Percentiles rank a stretch among this genome's conserved stretches.
These are phyloP conservation scores for Anguilla japonica DNA, from an alignment of 2,113 vertebrate genomes.

Conservation along the genomic window DNA sequence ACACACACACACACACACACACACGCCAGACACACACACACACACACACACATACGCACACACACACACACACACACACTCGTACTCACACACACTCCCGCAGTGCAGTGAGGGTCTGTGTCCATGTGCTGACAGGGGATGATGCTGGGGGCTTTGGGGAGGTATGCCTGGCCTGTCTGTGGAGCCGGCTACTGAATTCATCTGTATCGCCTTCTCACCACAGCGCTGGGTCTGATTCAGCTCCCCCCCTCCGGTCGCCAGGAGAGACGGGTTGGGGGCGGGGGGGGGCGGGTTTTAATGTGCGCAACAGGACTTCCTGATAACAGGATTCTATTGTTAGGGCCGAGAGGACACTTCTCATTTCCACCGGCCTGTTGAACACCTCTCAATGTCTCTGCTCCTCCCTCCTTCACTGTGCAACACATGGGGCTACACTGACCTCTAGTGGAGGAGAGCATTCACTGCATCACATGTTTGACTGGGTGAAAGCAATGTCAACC, in stretches of 20 bases:
- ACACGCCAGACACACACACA: not conserved
- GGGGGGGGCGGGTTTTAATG: constrained; percentile 37
- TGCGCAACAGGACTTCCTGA: constrained; percentile 46
- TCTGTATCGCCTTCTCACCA: constrained; percentile 11
- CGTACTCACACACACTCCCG: not conserved
- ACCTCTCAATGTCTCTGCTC: not conserved
- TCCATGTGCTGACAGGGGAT: constrained; percentile 9
- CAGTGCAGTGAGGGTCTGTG: not conserved
- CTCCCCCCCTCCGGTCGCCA: constrained; percentile 33
- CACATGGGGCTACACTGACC: constrained; percentile 43
- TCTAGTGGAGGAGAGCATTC: constrained; percentile 51
- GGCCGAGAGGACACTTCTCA: constrained; percentile 49
- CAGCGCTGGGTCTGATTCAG: not conserved
- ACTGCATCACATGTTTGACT: constrained; percentile 22
- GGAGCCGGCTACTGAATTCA: constrained; percentile 47
- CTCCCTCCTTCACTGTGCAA: too few species aligned
- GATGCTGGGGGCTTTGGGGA: constrained; percentile 48
- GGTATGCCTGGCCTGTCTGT: constrained; percentile 44
- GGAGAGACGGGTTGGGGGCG: not conserved
- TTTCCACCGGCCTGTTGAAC: constrained; percentile 38
- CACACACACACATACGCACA: constrained; percentile 13
- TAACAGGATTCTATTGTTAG: constrained; percentile 59
- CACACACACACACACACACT: not conserved
- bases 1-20: constrained; percentile 22
- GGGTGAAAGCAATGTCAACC: too few species aligned